Evolutionary conservation across 1,140 invertebrate genomes (phyloP), one percentile per base, ranked within the genome.

Genomic region (Vanessa tameamea): DNA sequence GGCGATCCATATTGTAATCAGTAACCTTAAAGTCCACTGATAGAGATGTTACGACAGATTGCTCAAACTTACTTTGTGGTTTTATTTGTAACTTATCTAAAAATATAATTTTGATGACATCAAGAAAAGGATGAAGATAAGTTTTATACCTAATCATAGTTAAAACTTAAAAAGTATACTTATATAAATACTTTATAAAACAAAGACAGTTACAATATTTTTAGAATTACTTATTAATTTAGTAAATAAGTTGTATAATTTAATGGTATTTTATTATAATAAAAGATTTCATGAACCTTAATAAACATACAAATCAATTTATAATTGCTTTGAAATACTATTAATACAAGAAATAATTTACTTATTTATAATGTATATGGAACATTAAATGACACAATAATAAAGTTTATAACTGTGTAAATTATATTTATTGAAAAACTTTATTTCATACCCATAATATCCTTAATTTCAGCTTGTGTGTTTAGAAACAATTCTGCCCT

Each of bases 21-120:
- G 87, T 94, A 15, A 94, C 92, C 64, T 92, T 87, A 82, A 95
- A 94, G 68, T 94, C 90, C 11, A 93, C 89, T n/a, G 92, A 91
- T 59, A 94, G 83, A 31, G 92, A 89, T 48, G 85, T 88, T n/a
- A 94, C 78, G 14, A 94, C 83, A n/a, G 87, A 75, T 13, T 91
- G 85, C 79, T 95, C 94, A 84, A 95, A 95, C 72, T 94, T 93
- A 15, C 89, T 85, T 26, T 86, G 88, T 9, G 95, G 93, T 72
- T 88, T 91, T 55, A 93, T 90, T 50, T 93, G 87, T 0, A 95
- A 79, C 77, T 95, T 94, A 7, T 93, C 88, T 92, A 72, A 47
- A 82, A 80, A 75, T 61, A 15, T 69, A 72, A 53, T 23, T 48
- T 64, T n/a, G 55, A 66, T 16, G 66, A 50, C 13, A 31, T 31